These are phyloP conservation scores for Lomographa bimaculata DNA, from an alignment of 2,888 invertebrate species.

Conservation along the genomic window DNA sequence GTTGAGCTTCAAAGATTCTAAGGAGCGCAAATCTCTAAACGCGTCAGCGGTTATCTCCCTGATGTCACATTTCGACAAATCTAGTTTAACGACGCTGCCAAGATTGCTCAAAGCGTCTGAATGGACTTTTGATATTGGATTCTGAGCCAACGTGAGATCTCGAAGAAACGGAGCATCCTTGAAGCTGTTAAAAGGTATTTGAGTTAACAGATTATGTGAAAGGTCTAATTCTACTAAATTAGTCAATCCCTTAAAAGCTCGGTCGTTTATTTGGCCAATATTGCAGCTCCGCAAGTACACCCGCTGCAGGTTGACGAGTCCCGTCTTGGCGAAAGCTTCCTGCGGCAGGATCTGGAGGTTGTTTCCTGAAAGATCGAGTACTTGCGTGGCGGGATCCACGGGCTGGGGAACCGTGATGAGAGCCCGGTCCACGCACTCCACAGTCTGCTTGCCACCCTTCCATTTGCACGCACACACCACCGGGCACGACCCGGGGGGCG, in stretches of 20 bases:
- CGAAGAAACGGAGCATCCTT: slow-evolving; percentile 91
- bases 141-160: slow-evolving; percentile 91
- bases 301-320: slow-evolving; percentile 93
- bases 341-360: slow-evolving; percentile 92
- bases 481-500: slow-evolving; percentile 86
- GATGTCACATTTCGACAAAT: slow-evolving; percentile 92
- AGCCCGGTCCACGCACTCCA: slow-evolving; percentile 93
- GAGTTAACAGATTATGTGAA: slow-evolving; percentile 91
- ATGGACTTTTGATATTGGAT: slow-evolving; percentile 92
- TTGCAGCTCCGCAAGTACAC: slow-evolving; percentile 93
- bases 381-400: slow-evolving; percentile 95
- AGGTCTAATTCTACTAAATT: slow-evolving; percentile 96
- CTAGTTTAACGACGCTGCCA: slow-evolving; percentile 91
- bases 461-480: slow-evolving; percentile 94
- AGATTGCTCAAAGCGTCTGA: slow-evolving; percentile 89
- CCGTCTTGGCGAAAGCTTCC: slow-evolving; percentile 91
- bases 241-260: slow-evolving; percentile 93
- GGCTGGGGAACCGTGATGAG: slow-evolving; percentile 93
- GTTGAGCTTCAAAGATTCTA: slow-evolving; percentile 92
- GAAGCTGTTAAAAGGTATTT: slow-evolving; percentile 91
- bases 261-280: slow-evolving; percentile 92
- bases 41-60: slow-evolving; percentile 88
- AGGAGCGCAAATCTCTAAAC: slow-evolving; percentile 89
- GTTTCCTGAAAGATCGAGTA: slow-evolving; percentile 94
- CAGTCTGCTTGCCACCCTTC: slow-evolving; percentile 97